phyloP scores from a whole-genome alignment of 2,888 invertebrate genomes.

The Dryobotodes eremita region DNA sequence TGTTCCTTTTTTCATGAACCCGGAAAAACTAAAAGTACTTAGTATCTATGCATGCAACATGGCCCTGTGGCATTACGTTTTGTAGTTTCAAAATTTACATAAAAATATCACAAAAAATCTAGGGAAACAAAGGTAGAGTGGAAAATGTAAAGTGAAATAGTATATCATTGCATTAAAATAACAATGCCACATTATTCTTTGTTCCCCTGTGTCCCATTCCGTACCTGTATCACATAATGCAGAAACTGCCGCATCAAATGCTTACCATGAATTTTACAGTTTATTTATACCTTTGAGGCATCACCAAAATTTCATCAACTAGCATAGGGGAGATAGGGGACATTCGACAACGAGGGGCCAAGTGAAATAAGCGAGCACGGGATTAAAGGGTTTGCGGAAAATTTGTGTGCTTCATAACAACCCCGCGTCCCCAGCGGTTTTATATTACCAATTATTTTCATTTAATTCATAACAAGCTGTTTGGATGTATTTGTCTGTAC shows the following conservation, averaged over 20 bases:
- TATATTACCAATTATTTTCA: conserved; percentile 90
- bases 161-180: conserved; percentile 73
- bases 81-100: conserved; percentile 46
- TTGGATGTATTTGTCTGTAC: conserved; percentile 68
- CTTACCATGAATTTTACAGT: conserved; percentile 82
- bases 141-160: conserved; percentile 61
- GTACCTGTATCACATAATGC: conserved; percentile 73
- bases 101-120: conserved; percentile 46
- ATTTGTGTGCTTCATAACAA: conserved; percentile 88
- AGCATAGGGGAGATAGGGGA: conserved; percentile 73
- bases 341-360: conserved; percentile 86
- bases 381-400: conserved; percentile 90
- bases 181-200: conserved; percentile 72
- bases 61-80: conserved; percentile 24
- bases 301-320: conserved; percentile 86
- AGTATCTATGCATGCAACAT: conserved; percentile 44
- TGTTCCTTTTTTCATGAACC: conserved; percentile 52
- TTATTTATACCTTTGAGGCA: conserved; percentile 79
- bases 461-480: conserved; percentile 84
- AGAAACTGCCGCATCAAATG: conserved; percentile 78
- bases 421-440: conserved; percentile 84
- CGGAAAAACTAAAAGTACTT: conserved; percentile 48
- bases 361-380: conserved; percentile 89
- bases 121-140: conserved; percentile 36
- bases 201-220: conserved; percentile 76